phyloP scores from a whole-genome alignment of 2,797 vertebrate genomes.

The Neomorphus geoffroyi region DNA sequence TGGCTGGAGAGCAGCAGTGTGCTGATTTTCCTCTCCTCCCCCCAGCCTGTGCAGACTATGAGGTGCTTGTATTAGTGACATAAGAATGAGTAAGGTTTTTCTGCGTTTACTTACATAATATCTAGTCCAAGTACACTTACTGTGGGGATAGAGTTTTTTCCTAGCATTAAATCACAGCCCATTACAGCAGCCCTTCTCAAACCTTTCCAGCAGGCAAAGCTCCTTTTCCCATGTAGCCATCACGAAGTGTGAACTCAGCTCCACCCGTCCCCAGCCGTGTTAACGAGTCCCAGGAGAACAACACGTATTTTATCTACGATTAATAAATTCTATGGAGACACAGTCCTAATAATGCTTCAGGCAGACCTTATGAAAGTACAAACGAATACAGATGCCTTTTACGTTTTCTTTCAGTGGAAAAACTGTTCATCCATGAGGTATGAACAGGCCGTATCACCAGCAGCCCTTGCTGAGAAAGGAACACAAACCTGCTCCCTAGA shows the following conservation, averaged over 20 bases:
- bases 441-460: neutral
- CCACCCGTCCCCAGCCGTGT: neutral
- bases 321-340: neutral
- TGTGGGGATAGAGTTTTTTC: conserved; percentile 16
- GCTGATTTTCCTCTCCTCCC: neutral
- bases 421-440: neutral
- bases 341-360: neutral
- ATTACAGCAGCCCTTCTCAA: neutral
- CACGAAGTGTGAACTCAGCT: neutral
- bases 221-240: neutral
- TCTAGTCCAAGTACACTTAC: neutral
- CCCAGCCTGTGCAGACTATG: neutral
- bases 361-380: neutral
- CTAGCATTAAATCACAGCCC: conserved; percentile 3
- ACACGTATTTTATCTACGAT: neutral
- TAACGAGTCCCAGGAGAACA: neutral
- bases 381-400: neutral
- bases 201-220: neutral
- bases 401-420: neutral
- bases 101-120: neutral
- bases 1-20: neutral
- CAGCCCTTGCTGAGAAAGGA: neutral
- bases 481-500: neutral
- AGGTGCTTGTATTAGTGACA: conserved; percentile 39
- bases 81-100: conserved; percentile 47